Base-by-base conservation (phyloP, 1,140 invertebrate genomes). In the Paracyclopina nana region DNA sequence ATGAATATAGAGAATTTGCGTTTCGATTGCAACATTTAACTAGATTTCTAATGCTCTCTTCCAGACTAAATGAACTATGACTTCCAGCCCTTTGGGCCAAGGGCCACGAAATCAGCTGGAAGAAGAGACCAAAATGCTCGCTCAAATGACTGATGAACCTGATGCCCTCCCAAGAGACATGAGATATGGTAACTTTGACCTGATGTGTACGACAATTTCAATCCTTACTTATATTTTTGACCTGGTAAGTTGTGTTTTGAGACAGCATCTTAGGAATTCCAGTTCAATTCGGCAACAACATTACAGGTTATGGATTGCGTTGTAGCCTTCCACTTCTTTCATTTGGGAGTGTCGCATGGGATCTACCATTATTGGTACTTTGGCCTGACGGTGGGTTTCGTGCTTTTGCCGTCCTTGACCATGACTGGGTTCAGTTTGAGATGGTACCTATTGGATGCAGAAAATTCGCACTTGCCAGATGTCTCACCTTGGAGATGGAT, bases 391-490 rank as follows among this genome's bases (percentile, higher is more conserved):
- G 30, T 59, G 12, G 34, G 40, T 4, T 63, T 63, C 31, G 56
- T 63, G 11, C 46, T 59, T 29, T 25, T 63, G 8, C 61, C 61
- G 14, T 57, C 59, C 16, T 31, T 63, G 4, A 53, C 59, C n/a
- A 63, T 58, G 57, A 61, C 61, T 4, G 53, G 56, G 12, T 61
- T 63, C 43, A 60, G 57, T 34, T 40, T 63, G 3, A 29, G 59
- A 18, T 62, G 60, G 60, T 63, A 58, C 30, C 42, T 55, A 24
- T 49, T 53, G 40, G 54, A 55, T 41, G 12, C 11, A 8, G 41
- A 34, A 12, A 53, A 55, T 20, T 12, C 31, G 3, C 12, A 44
- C 6, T 28, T 46, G 9, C 34, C 45, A 6, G 18, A 34, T 9
- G 46, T 34, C 12, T 50, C 51, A 9, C 24, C 49, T 1, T 16